Percentiles rank a stretch among this genome's conserved stretches.
Evolutionary conservation across 2,113 vertebrate genomes (phyloP).

Genomic region (Limanda limanda): DNA sequence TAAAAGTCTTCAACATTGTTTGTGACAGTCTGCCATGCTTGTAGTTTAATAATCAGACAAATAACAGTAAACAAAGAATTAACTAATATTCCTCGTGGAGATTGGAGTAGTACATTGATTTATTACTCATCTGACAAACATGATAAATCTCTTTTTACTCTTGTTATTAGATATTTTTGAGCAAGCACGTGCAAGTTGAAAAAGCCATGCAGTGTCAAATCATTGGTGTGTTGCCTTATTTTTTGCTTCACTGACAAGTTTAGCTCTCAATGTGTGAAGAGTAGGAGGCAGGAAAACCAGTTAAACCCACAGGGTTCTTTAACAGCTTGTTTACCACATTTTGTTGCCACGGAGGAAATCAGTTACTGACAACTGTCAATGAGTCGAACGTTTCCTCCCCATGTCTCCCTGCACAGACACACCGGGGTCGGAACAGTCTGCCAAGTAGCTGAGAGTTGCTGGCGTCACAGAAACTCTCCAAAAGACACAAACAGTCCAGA

Average conservation of each 20-base stretch:
- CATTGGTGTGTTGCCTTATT: background rate
- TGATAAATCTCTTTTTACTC: background rate
- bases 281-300: background rate
- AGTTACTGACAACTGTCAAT: conserved; percentile 23
- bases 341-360: background rate
- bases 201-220: background rate
- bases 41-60: background rate
- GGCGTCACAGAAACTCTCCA: conserved; percentile 13
- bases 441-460: conserved; percentile 4
- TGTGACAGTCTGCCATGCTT: background rate
- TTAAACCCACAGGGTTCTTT: background rate
- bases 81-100: background rate
- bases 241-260: background rate
- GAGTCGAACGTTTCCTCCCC: background rate
- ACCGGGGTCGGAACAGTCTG: conserved; percentile 3
- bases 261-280: background rate
- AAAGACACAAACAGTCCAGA: background rate
- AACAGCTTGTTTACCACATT: conserved; percentile 18
- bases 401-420: background rate
- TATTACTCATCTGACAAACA: background rate
- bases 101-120: background rate
- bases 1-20: background rate
- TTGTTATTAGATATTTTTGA: background rate
- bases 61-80: background rate
- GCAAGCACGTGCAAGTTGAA: no score